Evolutionary conservation across 2,888 invertebrate species (phyloP).

Genomic region (Eucera pruinosa): DNA sequence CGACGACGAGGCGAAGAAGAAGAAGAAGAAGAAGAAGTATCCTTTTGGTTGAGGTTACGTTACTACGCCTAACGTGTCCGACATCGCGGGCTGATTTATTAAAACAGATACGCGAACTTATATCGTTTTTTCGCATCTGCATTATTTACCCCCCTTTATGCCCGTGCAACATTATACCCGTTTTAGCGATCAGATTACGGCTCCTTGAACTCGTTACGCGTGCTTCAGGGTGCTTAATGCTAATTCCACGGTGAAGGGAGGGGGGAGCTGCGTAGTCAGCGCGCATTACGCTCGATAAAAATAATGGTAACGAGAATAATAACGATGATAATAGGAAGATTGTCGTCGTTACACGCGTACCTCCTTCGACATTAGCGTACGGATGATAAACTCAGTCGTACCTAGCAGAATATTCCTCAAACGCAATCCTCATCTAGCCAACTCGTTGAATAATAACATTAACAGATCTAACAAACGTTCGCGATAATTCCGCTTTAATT

Average conservation of each 20-base stretch:
- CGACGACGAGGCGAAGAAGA: too few species aligned
- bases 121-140: conserved; percentile 38
- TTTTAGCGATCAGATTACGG: conserved; percentile 55
- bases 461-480: background rate
- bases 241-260: too few species aligned
- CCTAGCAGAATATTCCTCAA: background rate
- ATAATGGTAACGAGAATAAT: conserved; percentile 27
- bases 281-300: conserved; percentile 47
- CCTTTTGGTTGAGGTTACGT: background rate
- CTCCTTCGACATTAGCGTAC: conserved; percentile 6
- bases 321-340: conserved; percentile 31
- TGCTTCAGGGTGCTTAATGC: conserved; percentile 48
- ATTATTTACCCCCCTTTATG: conserved; percentile 16
- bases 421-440: too few species aligned
- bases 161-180: conserved; percentile 33
- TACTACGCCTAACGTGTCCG: conserved; percentile 9
- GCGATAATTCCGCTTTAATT: background rate
- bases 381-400: background rate
- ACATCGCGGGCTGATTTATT: conserved; percentile 46
- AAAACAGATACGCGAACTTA: conserved; percentile 37
- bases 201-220: conserved; percentile 59
- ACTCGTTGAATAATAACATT: too few species aligned
- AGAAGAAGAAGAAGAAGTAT: too few species aligned
- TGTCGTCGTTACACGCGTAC: conserved; percentile 20
- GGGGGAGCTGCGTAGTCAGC: conserved; percentile 27